Percentiles rank a stretch among this genome's conserved stretches.
Conservation (phyloP, 1,140 invertebrate species). For the Dolichoris vasculosae region DNA sequence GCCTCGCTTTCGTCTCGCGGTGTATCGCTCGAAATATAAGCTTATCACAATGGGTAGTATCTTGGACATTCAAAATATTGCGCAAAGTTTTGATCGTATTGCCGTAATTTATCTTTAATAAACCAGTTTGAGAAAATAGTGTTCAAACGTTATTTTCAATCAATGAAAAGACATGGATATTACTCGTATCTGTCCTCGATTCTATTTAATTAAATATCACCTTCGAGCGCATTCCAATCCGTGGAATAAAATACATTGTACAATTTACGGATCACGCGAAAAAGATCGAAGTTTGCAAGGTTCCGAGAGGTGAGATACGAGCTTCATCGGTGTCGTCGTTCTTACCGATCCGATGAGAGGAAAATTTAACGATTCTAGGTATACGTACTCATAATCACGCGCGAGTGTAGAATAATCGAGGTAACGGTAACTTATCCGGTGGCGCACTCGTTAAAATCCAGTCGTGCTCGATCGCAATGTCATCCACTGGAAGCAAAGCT, state of each 20-base stretch:
- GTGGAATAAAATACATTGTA: background rate
- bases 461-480: background rate
- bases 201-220: conserved; percentile 6
- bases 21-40: too few species aligned
- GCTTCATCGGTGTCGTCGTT: background rate
- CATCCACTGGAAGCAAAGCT: background rate
- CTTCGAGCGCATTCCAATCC: background rate
- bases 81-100: background rate
- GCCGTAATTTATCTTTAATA: background rate
- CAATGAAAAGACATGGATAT: background rate
- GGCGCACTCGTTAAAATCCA: conserved; percentile 27
- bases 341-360: background rate
- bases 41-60: too few species aligned
- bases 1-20: too few species aligned
- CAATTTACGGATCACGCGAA: too few species aligned
- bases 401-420: conserved; percentile 16
- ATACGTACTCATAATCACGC: background rate
- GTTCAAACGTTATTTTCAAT: background rate
- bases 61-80: background rate
- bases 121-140: background rate
- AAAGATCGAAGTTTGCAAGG: too few species aligned
- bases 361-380: background rate
- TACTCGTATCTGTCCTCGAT: background rate
- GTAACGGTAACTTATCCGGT: background rate
- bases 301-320: background rate